Evolutionary conservation across 92 coral and sea anemone species (phyloP).

Genomic region (Palythoa grandis): DNA sequence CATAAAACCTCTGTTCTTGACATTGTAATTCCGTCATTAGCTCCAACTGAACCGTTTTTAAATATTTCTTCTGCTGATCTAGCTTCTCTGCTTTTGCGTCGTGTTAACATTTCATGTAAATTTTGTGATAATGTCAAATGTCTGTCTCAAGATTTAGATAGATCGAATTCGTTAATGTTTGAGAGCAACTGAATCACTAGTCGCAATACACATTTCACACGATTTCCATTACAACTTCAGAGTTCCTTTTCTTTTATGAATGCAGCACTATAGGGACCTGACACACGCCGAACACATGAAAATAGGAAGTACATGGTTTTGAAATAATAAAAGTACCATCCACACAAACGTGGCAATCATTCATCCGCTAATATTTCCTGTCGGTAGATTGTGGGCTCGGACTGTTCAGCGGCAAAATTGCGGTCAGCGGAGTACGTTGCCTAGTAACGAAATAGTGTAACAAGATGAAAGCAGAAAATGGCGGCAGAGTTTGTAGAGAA

Average conservation of each 20-base stretch:
- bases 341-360: slow-evolving; percentile 20
- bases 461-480: slow-evolving; percentile 17
- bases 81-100: slow-evolving; percentile 14
- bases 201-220: background rate
- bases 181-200: background rate
- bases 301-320: background rate
- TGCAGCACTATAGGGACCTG: background rate
- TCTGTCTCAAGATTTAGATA: background rate
- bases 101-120: slow-evolving; percentile 12
- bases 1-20: background rate
- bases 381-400: slow-evolving; percentile 6
- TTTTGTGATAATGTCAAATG: background rate
- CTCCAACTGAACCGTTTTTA: background rate
- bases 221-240: background rate
- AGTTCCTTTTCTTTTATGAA: background rate
- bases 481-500: background rate
- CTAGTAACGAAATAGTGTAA: slow-evolving; percentile 20
- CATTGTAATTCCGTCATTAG: background rate
- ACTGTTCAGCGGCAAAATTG: background rate
- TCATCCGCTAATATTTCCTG: background rate
- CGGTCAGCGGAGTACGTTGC: slow-evolving; percentile 37
- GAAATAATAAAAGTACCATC: background rate
- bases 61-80: background rate
- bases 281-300: background rate
- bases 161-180: background rate